A percentile compares a stretch with the other conserved stretches of the same genome.
phyloP scores from a whole-genome alignment of 1,140 invertebrate genomes.

The Drosophila kanapiae region DNA sequence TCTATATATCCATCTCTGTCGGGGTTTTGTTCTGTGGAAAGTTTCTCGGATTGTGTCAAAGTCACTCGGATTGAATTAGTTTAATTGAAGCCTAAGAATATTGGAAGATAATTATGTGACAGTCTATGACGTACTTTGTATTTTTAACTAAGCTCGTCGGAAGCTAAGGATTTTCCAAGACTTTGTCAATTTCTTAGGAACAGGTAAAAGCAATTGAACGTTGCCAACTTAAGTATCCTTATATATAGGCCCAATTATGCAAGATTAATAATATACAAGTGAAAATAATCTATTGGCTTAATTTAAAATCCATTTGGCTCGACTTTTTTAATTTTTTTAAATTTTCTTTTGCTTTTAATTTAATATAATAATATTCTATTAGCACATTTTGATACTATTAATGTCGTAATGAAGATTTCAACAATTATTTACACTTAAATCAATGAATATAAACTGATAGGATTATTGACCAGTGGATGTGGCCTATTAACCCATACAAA shows the following conservation, averaged over 20 bases:
- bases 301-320: not conserved
- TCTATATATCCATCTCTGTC: constrained; percentile 2
- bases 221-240: no score
- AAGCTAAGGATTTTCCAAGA: not conserved
- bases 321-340: not conserved
- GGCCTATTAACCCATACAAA: constrained; percentile 10
- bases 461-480: not conserved
- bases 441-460: not conserved
- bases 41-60: constrained; percentile 10
- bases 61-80: constrained; percentile 8
- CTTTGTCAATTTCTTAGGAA: not conserved
- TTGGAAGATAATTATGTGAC: constrained; percentile 1
- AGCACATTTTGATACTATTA: no score
- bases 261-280: no score
- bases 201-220: no score
- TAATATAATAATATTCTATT: no score
- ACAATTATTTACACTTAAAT: constrained; percentile 23
- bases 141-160: no score
- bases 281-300: no score
- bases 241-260: no score
- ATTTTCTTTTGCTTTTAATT: no score
- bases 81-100: not conserved
- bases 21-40: constrained; percentile 6
- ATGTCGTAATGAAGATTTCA: no score
- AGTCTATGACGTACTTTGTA: not conserved